A percentile compares a stretch with the other conserved stretches of the same genome.
Conservation (phyloP, 2,113 vertebrate genomes). For the Daboia siamensis region DNA sequence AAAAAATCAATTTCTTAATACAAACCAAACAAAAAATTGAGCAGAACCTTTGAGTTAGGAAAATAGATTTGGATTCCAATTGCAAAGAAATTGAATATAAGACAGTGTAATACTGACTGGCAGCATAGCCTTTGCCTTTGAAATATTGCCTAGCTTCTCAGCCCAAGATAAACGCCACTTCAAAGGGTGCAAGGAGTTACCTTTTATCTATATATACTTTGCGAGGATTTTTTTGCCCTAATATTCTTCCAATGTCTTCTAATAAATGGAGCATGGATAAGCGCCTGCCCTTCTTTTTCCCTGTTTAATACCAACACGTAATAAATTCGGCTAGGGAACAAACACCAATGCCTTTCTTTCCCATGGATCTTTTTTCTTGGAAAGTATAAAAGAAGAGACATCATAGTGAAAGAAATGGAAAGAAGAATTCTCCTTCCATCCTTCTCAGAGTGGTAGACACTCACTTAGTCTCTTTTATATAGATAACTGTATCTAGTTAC, state of each 20-base stretch:
- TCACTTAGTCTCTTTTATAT: background rate
- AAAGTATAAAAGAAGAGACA: background rate
- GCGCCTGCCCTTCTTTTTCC: background rate
- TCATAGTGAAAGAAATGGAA: background rate
- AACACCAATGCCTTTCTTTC: background rate
- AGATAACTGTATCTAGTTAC: background rate
- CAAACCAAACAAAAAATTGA: constrained; percentile 21
- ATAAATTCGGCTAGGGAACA: background rate
- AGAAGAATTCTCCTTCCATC: background rate
- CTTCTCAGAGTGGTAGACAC: background rate
- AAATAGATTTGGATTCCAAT: constrained; percentile 34
- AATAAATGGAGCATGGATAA: background rate
- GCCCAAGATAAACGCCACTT: background rate
- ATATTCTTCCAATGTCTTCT: background rate
- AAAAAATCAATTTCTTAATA: background rate
- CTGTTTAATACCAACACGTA: background rate
- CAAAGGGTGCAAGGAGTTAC: background rate
- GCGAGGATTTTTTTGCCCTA: background rate
- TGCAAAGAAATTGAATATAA: background rate
- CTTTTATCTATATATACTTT: background rate
- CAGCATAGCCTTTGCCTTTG: background rate
- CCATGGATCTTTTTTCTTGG: background rate
- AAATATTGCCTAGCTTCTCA: background rate
- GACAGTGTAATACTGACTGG: background rate
- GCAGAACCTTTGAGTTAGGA: constrained; percentile 37